Evolutionary conservation across 2,113 vertebrate species (phyloP), one percentile per base, ranked within the genome.

Genomic region (Myrmophylax atrothorax): DNA sequence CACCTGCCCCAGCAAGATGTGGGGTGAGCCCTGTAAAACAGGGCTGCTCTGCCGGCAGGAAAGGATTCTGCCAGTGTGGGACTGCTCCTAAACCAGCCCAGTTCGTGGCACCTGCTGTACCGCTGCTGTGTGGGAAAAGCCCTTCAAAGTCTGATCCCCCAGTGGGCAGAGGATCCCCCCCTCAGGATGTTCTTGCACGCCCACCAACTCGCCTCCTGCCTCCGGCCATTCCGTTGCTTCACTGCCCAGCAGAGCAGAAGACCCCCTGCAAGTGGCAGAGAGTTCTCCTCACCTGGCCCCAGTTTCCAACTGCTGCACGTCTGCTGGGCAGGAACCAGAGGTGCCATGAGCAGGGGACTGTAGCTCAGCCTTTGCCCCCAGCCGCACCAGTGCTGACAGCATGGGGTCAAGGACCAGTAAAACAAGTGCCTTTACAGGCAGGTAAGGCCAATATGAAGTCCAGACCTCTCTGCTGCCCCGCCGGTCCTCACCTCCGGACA

Each of bases 261-360:
- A 17, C 22, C 3, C 35, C 6, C 1, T n/a, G 25, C 38, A 66
- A 89, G 72, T 23, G 7, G 12, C 69, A 90, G 89, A 90, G 90
- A 82, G 31, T 91, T 87, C 95, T 97, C 40, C 75, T 96, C 55
- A 6, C 67, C 28, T 95, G 96, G 95, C 95, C 96, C 46, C 87
- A 38, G 33, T 96, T 97, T 76, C 96, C 96, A 49, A 0, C 55
- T 3, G 53, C 59, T 53, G 47, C 37, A 0, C 33, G 0, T 1
- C 62, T 59, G 24, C 37, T 37, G 44, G 68, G 62, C 7, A n/a
- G 73, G 59, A 92, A 90, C 50, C 88, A 69, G 56, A 63, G 37
- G 31, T 68, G 42, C 28, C 44, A 0, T 9, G 33, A 70, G 19
- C 82, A 66, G 22, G 62, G 37, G 14, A 4, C 59, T 40, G 84